Percentiles rank a stretch among this genome's conserved stretches.
phyloP scores from a whole-genome alignment of 2,888 invertebrate species.

The Ectemnius lituratus region DNA sequence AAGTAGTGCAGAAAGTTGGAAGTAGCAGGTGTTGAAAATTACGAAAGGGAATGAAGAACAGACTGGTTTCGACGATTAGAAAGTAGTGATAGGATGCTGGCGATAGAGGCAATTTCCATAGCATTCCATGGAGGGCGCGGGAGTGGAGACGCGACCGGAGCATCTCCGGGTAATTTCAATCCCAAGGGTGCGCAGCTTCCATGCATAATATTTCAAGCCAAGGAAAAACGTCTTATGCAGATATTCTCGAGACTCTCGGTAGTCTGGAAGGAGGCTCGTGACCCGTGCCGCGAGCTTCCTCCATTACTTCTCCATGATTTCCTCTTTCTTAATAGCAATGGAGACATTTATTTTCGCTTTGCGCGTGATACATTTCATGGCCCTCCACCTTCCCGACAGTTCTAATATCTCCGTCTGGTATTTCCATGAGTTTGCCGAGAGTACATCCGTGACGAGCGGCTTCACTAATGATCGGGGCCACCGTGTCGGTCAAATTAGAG shows the following conservation, averaged over 20 bases:
- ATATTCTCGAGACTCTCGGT: conserved; percentile 17
- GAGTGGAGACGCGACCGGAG: background rate
- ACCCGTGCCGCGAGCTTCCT: background rate
- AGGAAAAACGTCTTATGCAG: conserved; percentile 42
- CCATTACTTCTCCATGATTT: background rate
- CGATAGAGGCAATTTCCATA: conserved; percentile 40
- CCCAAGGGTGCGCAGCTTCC: conserved; percentile 28
- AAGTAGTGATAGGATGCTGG: background rate
- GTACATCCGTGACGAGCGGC: background rate
- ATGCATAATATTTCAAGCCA: conserved; percentile 55
- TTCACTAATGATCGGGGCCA: background rate
- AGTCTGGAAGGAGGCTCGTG: background rate
- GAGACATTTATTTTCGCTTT: conserved; percentile 60
- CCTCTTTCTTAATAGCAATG: conserved; percentile 25
- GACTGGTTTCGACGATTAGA: no score
- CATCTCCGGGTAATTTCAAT: conserved; percentile 48
- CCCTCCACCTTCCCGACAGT: no score
- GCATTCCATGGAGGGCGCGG: conserved; percentile 28
- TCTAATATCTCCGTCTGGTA: no score
- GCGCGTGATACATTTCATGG: no score
- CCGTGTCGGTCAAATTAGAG: background rate
- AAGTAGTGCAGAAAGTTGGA: no score
- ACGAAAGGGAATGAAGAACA: background rate
- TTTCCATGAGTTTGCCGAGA: no score
- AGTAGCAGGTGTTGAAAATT: no score